Percentiles rank a stretch among this genome's conserved stretches.
These are phyloP conservation scores for Acrossocheilus fasciatus DNA, from an alignment of 2,797 vertebrate species.

Conservation along the genomic window DNA sequence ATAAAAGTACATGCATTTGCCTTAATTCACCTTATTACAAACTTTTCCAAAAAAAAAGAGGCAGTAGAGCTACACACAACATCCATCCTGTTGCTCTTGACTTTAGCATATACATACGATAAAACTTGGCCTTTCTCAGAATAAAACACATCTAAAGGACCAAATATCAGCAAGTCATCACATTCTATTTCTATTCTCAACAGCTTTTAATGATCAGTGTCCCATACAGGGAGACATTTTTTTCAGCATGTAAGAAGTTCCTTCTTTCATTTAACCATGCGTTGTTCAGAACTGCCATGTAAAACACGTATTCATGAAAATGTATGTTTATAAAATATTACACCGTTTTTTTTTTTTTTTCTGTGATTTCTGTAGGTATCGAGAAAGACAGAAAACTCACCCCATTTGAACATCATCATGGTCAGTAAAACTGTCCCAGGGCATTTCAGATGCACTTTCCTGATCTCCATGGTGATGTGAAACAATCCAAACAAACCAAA, in stretches of 20 bases:
- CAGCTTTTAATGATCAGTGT: neutral
- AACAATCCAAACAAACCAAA: constrained; percentile 26
- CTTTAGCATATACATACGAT: neutral
- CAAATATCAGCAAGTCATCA: neutral
- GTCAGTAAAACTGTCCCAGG: constrained; percentile 75
- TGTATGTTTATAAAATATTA: neutral
- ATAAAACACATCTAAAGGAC: neutral
- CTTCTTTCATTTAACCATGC: neutral
- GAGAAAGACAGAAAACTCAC: constrained; percentile 69
- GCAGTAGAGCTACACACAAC: neutral
- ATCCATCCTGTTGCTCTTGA: constrained; percentile 28
- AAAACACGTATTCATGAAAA: neutral
- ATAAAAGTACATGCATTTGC: neutral
- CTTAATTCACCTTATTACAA: neutral
- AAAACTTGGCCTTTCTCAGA: neutral
- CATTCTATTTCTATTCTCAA: neutral
- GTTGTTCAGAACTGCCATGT: neutral
- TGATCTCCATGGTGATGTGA: constrained; percentile 72
- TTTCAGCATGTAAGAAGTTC: neutral
- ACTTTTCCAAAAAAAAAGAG: neutral
- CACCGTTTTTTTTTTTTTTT: neutral
- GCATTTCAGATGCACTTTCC: constrained; percentile 69
- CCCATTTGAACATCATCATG: constrained; percentile 83
- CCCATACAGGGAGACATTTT: neutral
- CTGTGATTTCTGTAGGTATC: neutral